These are phyloP conservation scores for Macrocentrus cingulum DNA, from an alignment of 1,140 invertebrate genomes.

Conservation along the genomic window DNA sequence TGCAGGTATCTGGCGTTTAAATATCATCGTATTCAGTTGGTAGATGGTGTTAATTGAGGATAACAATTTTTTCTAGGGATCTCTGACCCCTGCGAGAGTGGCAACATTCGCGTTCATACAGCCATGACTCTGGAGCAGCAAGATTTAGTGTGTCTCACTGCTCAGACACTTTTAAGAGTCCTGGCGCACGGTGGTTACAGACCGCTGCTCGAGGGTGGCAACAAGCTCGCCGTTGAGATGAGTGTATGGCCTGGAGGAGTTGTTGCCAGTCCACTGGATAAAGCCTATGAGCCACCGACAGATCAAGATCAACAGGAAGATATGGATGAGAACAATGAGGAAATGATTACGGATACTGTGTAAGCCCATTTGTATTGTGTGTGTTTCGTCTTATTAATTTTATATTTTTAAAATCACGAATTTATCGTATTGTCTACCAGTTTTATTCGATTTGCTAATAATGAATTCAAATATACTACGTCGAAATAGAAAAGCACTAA, in stretches of 20 bases:
- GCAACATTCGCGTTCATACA: slow-evolving; percentile 86
- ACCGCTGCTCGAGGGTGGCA: slow-evolving; percentile 78
- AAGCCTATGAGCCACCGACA: slow-evolving; percentile 79
- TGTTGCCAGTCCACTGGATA: slow-evolving; percentile 87
- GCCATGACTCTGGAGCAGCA: slow-evolving; percentile 92
- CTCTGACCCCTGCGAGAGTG: slow-evolving; percentile 90
- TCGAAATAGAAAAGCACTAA: too few relatives aligned
- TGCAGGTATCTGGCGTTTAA: too few relatives aligned
- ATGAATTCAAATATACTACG: too few relatives aligned
- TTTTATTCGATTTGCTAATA: too few relatives aligned
- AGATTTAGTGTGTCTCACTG: slow-evolving; percentile 89
- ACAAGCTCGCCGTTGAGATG: slow-evolving; percentile 73
- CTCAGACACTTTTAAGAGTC: slow-evolving; percentile 83
- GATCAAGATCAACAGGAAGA: slow-evolving; percentile 64
- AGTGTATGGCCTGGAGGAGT: slow-evolving; percentile 90
- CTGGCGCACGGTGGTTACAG: slow-evolving; percentile 90
- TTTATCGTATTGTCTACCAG: too few relatives aligned
- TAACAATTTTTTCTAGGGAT: slow-evolving; percentile 62
- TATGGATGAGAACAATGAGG: slow-evolving; percentile 60
- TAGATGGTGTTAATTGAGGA: slow-evolving; percentile 5
- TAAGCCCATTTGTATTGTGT: slow-evolving; percentile 16
- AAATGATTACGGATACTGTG: slow-evolving; percentile 60
- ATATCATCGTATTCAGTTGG: too few relatives aligned
- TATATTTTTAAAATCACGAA: too few relatives aligned
- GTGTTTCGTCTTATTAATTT: neutral